These are phyloP conservation scores for Oncorhynchus kisutch DNA, from an alignment of 2,113 vertebrate genomes.

Conservation along the genomic window DNA sequence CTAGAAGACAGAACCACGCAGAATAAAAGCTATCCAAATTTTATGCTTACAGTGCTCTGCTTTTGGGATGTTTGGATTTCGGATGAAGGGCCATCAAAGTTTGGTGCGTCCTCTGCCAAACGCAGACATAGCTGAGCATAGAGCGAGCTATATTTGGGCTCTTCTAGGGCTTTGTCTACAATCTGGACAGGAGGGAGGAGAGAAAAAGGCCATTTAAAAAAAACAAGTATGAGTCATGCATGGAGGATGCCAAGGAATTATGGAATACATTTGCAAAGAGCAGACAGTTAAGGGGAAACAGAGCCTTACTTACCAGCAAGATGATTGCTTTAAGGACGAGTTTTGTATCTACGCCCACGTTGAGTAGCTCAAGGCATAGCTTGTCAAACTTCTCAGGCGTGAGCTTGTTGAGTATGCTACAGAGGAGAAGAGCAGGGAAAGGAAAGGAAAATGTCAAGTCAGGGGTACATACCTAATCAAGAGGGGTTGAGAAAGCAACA, in stretches of 20 bases:
- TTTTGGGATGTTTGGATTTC: slow-evolving; percentile 98
- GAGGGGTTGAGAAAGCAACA: too few relatives aligned
- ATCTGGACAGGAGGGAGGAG: slow-evolving; percentile 72
- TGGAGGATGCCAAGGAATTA: slow-evolving; percentile 18
- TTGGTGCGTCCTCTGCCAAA: slow-evolving; percentile 99
- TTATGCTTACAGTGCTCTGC: slow-evolving; percentile 94
- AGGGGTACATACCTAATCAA: neutral
- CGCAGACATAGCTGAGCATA: slow-evolving; percentile 99
- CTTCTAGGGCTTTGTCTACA: slow-evolving; percentile 99
- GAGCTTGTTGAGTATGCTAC: slow-evolving; percentile 99
- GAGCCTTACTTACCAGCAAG: slow-evolving; percentile 88
- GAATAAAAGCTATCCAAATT: neutral
- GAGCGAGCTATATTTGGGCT: slow-evolving; percentile 99
- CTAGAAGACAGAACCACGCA: too few relatives aligned
- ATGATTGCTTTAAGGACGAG: slow-evolving; percentile 99
- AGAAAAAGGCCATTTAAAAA: neutral
- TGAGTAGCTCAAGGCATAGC: slow-evolving; percentile 99
- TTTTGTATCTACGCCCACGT: slow-evolving; percentile 99
- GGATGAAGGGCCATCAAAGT: slow-evolving; percentile 98
- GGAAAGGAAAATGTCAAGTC: neutral
- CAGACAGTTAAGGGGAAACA: neutral
- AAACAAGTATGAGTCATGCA: slow-evolving; percentile 18
- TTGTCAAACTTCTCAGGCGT: slow-evolving; percentile 99
- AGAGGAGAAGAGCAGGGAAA: neutral
- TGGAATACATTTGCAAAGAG: slow-evolving; percentile 11